Evolutionary conservation across 2,888 invertebrate genomes (phyloP), one percentile per base, ranked within the genome.

Genomic region (Antitype chi): DNA sequence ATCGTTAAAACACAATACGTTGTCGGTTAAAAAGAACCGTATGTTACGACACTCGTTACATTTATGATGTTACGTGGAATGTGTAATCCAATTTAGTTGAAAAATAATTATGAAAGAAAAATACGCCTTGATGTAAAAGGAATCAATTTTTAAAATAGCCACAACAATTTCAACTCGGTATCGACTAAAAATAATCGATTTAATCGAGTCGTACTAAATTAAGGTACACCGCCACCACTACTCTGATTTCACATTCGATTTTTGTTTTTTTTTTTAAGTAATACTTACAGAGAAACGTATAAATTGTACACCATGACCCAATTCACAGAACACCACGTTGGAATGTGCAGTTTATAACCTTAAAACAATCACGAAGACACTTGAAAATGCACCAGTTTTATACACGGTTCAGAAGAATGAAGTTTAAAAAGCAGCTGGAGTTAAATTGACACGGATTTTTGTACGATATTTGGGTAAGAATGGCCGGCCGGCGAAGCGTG

Each of bases 401-500:
- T 87, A 77, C 69, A 88, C 79, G 59, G 74, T 59, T 68, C 60
- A 49, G 32, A 68, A 70, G 68, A 70, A 68, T 43, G 23, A 53
- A 74, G 71, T 80, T 80, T 75, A 32, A 55, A 66, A 76, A 76
- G 75, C 63, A 75, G 66, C 74, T 74, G 38, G 25, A 76, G 77
- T 72, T 84, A 63, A 77, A 85, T 78, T 80, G 78, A 84, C 79
- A 80, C 86, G 82, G 67, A 80, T 82, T 80, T 81, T 86, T 87
- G 77, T 82, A 86, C 85, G 84, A 81, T 85, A 83, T 85, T 82
- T 82, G 53, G 75, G 68, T 85, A 74, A 78, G 86, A 85, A 90
- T 91, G 90, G 89, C 93, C 93, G 93, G 93, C 92, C 92, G 93
- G 93, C 89, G 88, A 89, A 85, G 91, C 91, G 91, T 90, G 89